A percentile compares a stretch with the other conserved stretches of the same genome.
Evolutionary conservation across 2,888 invertebrate genomes (phyloP).

Genomic region (Thymelicus sylvestris): DNA sequence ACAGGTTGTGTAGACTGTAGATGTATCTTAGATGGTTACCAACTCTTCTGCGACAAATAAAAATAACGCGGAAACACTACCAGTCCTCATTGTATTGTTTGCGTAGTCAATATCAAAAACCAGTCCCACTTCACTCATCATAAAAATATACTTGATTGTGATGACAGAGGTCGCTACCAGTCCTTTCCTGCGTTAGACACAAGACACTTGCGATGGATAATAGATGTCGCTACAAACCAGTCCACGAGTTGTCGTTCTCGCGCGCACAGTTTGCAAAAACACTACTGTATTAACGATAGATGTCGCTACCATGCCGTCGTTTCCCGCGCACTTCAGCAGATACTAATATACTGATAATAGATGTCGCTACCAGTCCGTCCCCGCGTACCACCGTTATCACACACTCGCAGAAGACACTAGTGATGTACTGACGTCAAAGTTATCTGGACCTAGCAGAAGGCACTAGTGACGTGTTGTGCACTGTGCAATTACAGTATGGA

Average conservation of each 20-base stretch:
- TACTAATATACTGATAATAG: neutral
- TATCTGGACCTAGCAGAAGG: neutral
- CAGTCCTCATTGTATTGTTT: no score
- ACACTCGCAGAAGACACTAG: neutral
- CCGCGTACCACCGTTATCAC: neutral
- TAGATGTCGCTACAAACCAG: neutral
- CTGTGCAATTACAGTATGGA: conserved; percentile 55
- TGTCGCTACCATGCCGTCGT: neutral
- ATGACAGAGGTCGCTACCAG: no score
- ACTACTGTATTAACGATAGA: neutral
- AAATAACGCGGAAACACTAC: no score
- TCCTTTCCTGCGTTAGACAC: no score
- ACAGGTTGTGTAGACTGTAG: no score
- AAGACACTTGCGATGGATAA: neutral
- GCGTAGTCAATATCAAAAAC: no score
- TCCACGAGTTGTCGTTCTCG: neutral
- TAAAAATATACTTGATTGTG: no score
- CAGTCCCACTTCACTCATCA: no score
- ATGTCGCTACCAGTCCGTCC: neutral
- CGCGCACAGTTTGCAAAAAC: no score
- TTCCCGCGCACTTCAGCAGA: neutral
- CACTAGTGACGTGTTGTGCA: neutral
- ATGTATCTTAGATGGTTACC: no score
- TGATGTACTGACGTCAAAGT: neutral
- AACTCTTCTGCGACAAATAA: no score